These are phyloP conservation scores for Eudasyphora cyanicolor DNA, from an alignment of 2,888 invertebrate species.

Conservation along the genomic window DNA sequence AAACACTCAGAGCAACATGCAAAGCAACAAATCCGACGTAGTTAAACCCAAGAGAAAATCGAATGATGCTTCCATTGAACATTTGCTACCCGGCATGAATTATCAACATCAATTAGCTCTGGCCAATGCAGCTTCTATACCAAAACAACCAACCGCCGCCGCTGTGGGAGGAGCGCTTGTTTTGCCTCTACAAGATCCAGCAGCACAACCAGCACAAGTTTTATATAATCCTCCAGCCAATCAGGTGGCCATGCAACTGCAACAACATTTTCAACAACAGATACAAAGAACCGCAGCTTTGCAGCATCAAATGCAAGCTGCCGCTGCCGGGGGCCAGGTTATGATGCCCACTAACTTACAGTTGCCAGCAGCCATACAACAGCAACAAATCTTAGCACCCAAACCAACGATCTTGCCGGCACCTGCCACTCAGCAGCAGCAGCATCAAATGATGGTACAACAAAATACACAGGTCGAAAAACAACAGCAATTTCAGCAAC, in stretches of 20 bases:
- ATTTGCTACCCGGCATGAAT: slow-evolving; percentile 41
- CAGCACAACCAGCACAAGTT: slow-evolving; percentile 46
- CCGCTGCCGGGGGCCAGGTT: slow-evolving; percentile 65
- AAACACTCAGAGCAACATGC: not conserved
- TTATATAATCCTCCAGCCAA: slow-evolving; percentile 45
- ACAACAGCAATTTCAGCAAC: slow-evolving; percentile 56
- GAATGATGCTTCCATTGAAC: not conserved
- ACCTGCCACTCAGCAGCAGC: slow-evolving; percentile 55
- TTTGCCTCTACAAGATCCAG: slow-evolving; percentile 14
- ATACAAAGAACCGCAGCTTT: slow-evolving; percentile 51
- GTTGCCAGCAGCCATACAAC: not conserved
- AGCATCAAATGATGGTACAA: slow-evolving; percentile 49
- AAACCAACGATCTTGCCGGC: no score
- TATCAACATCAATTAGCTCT: not conserved
- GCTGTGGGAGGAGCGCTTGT: slow-evolving; percentile 24
- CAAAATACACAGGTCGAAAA: slow-evolving; percentile 38
- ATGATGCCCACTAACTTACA: slow-evolving; percentile 63
- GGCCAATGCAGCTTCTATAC: slow-evolving; percentile 4
- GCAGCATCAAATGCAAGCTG: slow-evolving; percentile 55
- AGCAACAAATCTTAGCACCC: no score
- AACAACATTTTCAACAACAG: slow-evolving; percentile 48
- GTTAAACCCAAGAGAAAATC: slow-evolving; percentile 54
- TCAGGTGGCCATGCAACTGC: slow-evolving; percentile 54
- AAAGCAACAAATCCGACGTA: slow-evolving; percentile 35
- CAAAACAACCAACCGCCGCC: slow-evolving; percentile 5